Evolutionary conservation across 2,113 vertebrate genomes (phyloP), one percentile per base, ranked within the genome.

Genomic region (Aviceda subcristata): DNA sequence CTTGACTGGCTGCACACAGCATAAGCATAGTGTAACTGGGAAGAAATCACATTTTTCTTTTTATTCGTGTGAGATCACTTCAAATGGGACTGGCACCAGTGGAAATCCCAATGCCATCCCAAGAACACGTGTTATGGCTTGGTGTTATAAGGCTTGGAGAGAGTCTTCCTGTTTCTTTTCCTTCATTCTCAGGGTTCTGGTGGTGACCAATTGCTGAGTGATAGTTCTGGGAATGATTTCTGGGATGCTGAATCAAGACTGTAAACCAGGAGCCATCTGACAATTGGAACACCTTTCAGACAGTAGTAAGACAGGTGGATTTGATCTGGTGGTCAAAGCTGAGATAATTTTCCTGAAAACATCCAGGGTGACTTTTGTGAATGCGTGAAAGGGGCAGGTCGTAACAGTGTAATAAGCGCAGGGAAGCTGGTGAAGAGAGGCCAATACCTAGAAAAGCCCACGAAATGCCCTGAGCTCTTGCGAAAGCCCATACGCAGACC

Each of bases 401-500:
- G 0, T 67, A 23, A 51, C 26, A 34, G 4, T 32, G 17, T 62
- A n/a, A 23, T 0, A 5, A 77, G 45, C 2, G 2, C 27, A n/a
- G 55, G 59, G 45, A 79, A 73, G n/a, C 48, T 83, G 79, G 6
- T 64, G 36, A 73, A 68, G 62, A 51, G 55, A 50, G 48, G 43
- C 13, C 1, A 1, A 12, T 57, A 41, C 15, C 13, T 46, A 41
- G 60, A 51, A 68, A 74, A 93, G 45, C 56, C 43, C 20, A 12
- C 27, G 18, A 27, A 84, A 78, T 51, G 15, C 39, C 55, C 16
- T 26, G n/a, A n/a, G 55, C 34, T 83, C 48, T 55, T 48, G 38
- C 48, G 63, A 48, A 71, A 46, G 45, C 30, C 8, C 29, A 46
- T 66, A 24, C 2, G 1, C 34, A 38, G 43, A 45, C 59, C 26